Evolutionary conservation across 2,113 vertebrate genomes (phyloP).

Genomic region (Brachyhypopomus occidentalis): DNA sequence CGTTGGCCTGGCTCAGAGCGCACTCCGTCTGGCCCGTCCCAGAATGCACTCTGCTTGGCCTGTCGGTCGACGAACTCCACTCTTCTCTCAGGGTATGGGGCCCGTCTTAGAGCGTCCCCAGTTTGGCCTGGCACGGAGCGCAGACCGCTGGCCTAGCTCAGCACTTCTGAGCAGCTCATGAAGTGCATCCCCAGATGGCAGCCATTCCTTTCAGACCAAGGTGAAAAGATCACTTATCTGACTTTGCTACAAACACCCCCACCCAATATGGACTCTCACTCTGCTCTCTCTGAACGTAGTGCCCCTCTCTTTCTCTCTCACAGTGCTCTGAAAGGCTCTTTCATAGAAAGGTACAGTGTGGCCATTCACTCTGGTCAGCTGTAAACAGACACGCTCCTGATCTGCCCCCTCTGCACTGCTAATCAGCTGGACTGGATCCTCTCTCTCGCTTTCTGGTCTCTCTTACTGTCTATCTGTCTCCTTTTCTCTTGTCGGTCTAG

Average conservation of each 20-base stretch:
- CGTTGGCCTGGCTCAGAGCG: background rate
- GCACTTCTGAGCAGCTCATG: background rate
- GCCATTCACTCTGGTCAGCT: constrained; percentile 51
- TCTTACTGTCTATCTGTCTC: background rate
- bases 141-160: background rate
- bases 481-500: constrained; percentile 1
- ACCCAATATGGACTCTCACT: constrained; percentile 1
- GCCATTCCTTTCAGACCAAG: constrained; percentile 51
- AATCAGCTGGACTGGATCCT: constrained; percentile 41
- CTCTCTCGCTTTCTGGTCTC: constrained; percentile 7
- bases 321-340: constrained; percentile 51
- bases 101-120: background rate
- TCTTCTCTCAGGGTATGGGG: background rate
- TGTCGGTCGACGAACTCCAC: background rate
- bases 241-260: constrained; percentile 34
- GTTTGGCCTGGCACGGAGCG: background rate
- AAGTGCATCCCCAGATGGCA: background rate
- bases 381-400: constrained; percentile 53
- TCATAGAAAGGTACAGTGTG: constrained; percentile 56
- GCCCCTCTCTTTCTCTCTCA: constrained; percentile 22
- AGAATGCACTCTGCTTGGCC: background rate
- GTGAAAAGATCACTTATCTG: constrained; percentile 61
- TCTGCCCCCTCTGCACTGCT: constrained; percentile 40
- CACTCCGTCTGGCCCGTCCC: background rate
- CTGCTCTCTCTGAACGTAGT: background rate